A percentile compares a stretch with the other conserved stretches of the same genome.
phyloP scores from a whole-genome alignment of 2,888 invertebrate species.

The Willowsia nigromaculata region DNA sequence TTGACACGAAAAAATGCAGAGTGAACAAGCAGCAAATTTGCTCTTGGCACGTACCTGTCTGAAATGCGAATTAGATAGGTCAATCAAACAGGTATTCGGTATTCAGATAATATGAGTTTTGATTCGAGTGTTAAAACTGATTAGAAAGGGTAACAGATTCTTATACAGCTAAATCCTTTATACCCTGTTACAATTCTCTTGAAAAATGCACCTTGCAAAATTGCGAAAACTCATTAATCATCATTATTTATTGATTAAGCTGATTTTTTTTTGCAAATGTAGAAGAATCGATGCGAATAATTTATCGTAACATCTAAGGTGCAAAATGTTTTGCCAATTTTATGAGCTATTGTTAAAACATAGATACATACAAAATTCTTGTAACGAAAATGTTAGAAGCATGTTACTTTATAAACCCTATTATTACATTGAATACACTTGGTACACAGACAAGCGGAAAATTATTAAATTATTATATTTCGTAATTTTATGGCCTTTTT shows the following conservation, averaged over 20 bases:
- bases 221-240: too few relatives aligned
- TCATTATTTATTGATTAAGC: too few relatives aligned
- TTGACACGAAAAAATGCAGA: not conserved
- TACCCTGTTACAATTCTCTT: not conserved
- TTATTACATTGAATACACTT: not conserved
- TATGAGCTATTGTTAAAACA: not conserved
- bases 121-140: too few relatives aligned
- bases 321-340: not conserved
- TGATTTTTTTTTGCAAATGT: not conserved
- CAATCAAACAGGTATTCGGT: not conserved
- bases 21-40: not conserved
- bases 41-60: not conserved
- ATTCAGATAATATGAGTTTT: too few relatives aligned
- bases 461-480: not conserved
- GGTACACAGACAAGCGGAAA: not conserved
- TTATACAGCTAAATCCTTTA: not conserved
- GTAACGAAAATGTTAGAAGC: constrained; percentile 10
- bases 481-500: not conserved
- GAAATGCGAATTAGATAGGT: constrained; percentile 46
- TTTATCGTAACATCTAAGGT: not conserved
- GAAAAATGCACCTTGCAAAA: not conserved
- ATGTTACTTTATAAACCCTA: not conserved
- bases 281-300: not conserved
- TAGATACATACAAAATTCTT: too few relatives aligned
- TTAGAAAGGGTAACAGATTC: too few relatives aligned